A percentile compares a stretch with the other conserved stretches of the same genome.
Evolutionary conservation across 2,888 invertebrate species (phyloP).

Genomic region (Brenthis hecate): DNA sequence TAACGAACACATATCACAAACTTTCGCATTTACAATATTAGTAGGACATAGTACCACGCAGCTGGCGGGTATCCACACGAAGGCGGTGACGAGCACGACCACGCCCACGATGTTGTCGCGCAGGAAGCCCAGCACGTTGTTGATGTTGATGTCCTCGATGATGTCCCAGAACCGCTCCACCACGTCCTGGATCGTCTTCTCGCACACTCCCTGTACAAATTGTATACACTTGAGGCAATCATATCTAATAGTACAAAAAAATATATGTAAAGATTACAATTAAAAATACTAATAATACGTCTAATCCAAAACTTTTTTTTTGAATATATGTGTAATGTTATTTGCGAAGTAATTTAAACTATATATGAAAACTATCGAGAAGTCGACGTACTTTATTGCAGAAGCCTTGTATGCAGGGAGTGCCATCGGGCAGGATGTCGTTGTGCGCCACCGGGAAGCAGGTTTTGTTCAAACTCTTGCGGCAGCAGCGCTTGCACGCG

Average conservation of each 20-base stretch:
- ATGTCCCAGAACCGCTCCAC: slow-evolving; percentile 98
- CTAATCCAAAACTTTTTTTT: too few species aligned
- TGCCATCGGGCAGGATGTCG: slow-evolving; percentile 95
- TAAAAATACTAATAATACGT: too few species aligned
- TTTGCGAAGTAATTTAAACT: too few species aligned
- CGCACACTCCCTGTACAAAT: slow-evolving; percentile 90
- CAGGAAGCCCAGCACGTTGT: slow-evolving; percentile 93
- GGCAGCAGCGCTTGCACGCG: slow-evolving; percentile 97
- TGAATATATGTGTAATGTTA: too few species aligned
- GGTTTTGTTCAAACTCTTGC: slow-evolving; percentile 94
- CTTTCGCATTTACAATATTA: background rate
- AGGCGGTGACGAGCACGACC: slow-evolving; percentile 93
- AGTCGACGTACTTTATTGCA: slow-evolving; percentile 86
- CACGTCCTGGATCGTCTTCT: slow-evolving; percentile 96
- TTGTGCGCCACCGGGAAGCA: slow-evolving; percentile 94
- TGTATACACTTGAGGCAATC: background rate
- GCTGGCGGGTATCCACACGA: slow-evolving; percentile 97
- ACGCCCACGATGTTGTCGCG: slow-evolving; percentile 97
- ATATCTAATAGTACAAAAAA: slow-evolving; percentile 71
- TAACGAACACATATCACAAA: background rate
- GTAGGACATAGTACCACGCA: slow-evolving; percentile 83
- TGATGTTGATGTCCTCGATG: slow-evolving; percentile 97
- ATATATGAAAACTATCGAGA: too few species aligned
- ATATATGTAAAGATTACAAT: slow-evolving; percentile 70
- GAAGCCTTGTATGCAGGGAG: slow-evolving; percentile 97